Percentiles rank a stretch among this genome's conserved stretches.
These are phyloP conservation scores for Barbus barbus DNA, from an alignment of 2,113 vertebrate species.

Conservation along the genomic window DNA sequence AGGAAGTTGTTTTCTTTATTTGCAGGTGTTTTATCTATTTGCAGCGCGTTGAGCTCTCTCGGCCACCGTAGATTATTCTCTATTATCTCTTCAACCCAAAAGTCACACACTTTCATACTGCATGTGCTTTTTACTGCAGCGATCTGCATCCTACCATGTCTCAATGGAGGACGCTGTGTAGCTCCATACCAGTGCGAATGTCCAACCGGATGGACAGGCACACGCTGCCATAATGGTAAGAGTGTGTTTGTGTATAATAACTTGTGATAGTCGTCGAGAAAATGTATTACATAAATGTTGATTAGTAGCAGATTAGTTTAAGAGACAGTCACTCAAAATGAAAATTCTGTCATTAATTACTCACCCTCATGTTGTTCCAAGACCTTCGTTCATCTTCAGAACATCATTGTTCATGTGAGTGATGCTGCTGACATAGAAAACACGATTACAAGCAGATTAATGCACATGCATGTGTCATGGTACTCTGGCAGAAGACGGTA, in stretches of 20 bases:
- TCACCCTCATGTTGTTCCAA: neutral
- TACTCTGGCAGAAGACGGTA: no score
- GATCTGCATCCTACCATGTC: slow-evolving; percentile 94
- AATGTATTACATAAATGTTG: neutral
- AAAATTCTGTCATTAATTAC: neutral
- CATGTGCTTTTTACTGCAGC: slow-evolving; percentile 70
- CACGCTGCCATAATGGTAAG: slow-evolving; percentile 91
- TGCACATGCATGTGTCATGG: no score
- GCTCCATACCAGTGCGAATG: slow-evolving; percentile 94
- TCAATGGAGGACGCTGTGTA: slow-evolving; percentile 92
- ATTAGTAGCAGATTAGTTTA: neutral
- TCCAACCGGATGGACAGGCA: slow-evolving; percentile 88
- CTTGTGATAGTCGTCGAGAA: neutral
- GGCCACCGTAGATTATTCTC: no score
- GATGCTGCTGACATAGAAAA: no score
- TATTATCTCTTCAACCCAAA: neutral
- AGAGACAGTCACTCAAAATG: neutral
- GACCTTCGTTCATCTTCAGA: no score
- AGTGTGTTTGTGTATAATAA: neutral
- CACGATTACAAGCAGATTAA: no score
- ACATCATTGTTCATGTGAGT: no score
- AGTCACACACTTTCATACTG: neutral
- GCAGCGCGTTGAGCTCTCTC: no score
- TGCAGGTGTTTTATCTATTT: no score
- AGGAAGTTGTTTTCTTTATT: no score